A percentile compares a stretch with the other conserved stretches of the same genome.
Conservation (phyloP, 1,140 invertebrate genomes). For the Diabrotica virgifera region DNA sequence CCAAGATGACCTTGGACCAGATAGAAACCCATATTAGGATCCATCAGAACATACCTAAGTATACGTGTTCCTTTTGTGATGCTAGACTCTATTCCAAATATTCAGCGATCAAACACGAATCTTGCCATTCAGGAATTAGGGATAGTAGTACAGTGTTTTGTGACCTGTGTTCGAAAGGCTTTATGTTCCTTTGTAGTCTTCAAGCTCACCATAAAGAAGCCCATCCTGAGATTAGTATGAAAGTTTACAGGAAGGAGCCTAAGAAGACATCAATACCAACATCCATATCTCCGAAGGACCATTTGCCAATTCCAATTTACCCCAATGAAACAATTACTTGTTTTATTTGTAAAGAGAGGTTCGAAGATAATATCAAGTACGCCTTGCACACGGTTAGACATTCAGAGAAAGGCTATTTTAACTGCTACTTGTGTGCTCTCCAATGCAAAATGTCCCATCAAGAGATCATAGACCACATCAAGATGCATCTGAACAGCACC, state of each 20-base stretch:
- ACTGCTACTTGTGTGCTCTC: background rate
- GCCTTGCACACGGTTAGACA: background rate
- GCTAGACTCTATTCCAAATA: background rate
- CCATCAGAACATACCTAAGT: background rate
- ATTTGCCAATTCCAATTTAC: background rate
- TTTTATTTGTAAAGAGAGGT: background rate
- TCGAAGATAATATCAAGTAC: background rate
- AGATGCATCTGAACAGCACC: conserved; percentile 70
- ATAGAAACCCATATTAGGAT: background rate
- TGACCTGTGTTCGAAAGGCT: background rate
- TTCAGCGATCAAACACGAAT: background rate
- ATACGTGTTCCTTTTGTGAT: background rate
- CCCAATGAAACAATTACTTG: background rate
- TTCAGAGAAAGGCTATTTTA: background rate
- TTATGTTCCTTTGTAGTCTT: background rate
- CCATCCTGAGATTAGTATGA: background rate
- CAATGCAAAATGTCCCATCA: background rate
- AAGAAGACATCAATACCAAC: background rate
- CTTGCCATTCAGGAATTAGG: background rate
- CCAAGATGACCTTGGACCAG: conserved; percentile 1
- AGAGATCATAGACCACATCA: conserved; percentile 53
- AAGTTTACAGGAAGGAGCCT: background rate
- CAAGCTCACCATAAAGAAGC: background rate
- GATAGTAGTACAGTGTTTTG: background rate
- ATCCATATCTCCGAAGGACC: background rate